Conservation (phyloP, 1,140 invertebrate genomes). For the Hyposmocoma kahamanoa region DNA sequence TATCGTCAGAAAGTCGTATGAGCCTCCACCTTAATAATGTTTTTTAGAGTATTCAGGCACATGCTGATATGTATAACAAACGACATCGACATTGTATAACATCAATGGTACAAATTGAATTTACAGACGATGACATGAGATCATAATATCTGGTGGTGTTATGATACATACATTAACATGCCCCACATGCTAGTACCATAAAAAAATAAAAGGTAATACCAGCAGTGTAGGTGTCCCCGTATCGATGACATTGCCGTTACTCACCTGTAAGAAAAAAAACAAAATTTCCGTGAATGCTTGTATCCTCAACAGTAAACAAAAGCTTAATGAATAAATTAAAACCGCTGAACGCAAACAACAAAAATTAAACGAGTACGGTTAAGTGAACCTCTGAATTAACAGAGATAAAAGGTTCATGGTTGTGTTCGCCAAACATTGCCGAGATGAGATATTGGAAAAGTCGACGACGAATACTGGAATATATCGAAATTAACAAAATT, state of each 20-base stretch:
- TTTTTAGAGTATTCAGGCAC: no score
- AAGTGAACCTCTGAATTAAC: background rate
- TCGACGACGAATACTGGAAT: no score
- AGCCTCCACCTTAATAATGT: no score
- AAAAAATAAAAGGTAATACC: constrained; percentile 54
- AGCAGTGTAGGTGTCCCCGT: constrained; percentile 66
- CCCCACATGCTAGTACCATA: constrained; percentile 28
- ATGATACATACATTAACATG: constrained; percentile 33
- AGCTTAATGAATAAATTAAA: background rate
- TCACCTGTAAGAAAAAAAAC: constrained; percentile 48
- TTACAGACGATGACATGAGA: constrained; percentile 20
- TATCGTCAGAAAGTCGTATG: no score
- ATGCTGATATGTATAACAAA: no score
- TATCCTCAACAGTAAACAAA: no score
- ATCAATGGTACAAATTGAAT: constrained; percentile 16
- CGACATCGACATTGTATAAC: no score
- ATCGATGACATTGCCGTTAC: constrained; percentile 72
- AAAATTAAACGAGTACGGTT: background rate
- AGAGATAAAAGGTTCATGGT: background rate
- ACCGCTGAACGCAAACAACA: background rate
- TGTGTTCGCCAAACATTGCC: background rate
- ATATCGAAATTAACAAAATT: no score
- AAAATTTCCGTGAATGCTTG: background rate
- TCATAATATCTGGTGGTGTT: constrained; percentile 12
- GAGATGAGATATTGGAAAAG: no score